These are phyloP conservation scores for Philonicus albiceps DNA, from an alignment of 2,888 invertebrate species.

Conservation along the genomic window DNA sequence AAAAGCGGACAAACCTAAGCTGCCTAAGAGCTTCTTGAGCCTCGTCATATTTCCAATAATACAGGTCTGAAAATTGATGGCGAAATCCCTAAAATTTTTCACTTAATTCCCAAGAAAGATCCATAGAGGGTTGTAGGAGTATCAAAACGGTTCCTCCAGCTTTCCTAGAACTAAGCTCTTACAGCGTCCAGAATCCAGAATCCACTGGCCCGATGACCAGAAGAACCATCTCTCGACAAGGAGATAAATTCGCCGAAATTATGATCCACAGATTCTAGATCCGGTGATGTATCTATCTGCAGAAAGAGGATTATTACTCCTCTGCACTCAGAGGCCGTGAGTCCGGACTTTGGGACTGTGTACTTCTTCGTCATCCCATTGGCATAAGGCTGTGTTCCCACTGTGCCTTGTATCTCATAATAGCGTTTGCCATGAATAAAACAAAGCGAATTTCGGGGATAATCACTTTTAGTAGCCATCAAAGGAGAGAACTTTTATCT, in stretches of 20 bases:
- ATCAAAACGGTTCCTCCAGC: neutral
- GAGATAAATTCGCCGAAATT: neutral
- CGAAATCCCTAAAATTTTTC: neutral
- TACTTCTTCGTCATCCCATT: neutral
- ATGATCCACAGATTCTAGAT: neutral
- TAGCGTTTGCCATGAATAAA: conserved; percentile 25
- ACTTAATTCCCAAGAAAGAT: neutral
- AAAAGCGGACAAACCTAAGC: neutral
- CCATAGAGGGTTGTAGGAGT: neutral
- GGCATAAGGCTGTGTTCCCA: neutral
- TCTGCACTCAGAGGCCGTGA: neutral
- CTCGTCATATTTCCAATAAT: neutral
- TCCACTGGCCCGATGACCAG: neutral
- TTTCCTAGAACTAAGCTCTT: neutral
- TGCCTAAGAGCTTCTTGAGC: neutral
- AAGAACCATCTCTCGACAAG: neutral
- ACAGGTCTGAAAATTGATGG: neutral
- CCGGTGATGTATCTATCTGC: neutral
- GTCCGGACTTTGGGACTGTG: neutral
- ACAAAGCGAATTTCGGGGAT: conserved; percentile 35
- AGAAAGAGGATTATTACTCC: neutral
- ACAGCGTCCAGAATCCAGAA: neutral
- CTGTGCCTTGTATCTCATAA: neutral
- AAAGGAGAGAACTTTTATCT: conserved; percentile 1
- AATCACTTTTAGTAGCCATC: conserved; percentile 15